These are phyloP conservation scores for Phylloscopus collybita DNA, from an alignment of 2,797 vertebrate species.

Conservation along the genomic window DNA sequence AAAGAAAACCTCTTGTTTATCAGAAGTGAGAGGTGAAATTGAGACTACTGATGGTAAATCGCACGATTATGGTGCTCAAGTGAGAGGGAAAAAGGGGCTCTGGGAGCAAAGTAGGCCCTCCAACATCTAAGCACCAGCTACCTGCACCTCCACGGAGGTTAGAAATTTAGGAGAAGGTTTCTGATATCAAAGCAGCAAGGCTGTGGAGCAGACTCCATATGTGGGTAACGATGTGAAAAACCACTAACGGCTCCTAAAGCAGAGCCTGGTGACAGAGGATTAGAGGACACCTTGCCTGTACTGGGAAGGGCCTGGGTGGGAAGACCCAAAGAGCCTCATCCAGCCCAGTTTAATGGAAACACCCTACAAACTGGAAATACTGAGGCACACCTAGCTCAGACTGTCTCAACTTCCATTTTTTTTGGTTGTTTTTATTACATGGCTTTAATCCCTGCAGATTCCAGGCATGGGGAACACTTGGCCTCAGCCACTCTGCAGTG, in stretches of 20 bases:
- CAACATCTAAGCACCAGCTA: not conserved
- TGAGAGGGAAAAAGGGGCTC: not conserved
- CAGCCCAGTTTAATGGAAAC: not conserved
- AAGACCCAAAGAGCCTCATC: not conserved
- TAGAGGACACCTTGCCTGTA: not conserved
- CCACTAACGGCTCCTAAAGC: slow-evolving; percentile 60
- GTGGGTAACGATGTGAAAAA: slow-evolving; percentile 62
- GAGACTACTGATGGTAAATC: not conserved
- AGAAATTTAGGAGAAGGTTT: slow-evolving; percentile 32
- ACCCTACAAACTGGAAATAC: not conserved
- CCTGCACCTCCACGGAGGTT: not conserved
- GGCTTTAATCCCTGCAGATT: not conserved
- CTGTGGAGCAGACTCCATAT: slow-evolving; percentile 25
- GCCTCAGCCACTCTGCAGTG: fast-evolving
- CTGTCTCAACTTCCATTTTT: not conserved
- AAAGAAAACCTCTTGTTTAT: not conserved
- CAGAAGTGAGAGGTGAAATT: not conserved
- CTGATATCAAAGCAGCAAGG: slow-evolving; percentile 41
- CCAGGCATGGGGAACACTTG: fast-evolving
- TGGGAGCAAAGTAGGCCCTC: not conserved
- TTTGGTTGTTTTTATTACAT: not conserved
- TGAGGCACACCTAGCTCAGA: not conserved
- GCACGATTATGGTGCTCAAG: not conserved
- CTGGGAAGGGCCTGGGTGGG: not conserved
- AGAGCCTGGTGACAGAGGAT: slow-evolving; percentile 34